Evolutionary conservation across 2,797 vertebrate species (phyloP), one percentile per base, ranked within the genome.

Genomic region (Sylvia borin): DNA sequence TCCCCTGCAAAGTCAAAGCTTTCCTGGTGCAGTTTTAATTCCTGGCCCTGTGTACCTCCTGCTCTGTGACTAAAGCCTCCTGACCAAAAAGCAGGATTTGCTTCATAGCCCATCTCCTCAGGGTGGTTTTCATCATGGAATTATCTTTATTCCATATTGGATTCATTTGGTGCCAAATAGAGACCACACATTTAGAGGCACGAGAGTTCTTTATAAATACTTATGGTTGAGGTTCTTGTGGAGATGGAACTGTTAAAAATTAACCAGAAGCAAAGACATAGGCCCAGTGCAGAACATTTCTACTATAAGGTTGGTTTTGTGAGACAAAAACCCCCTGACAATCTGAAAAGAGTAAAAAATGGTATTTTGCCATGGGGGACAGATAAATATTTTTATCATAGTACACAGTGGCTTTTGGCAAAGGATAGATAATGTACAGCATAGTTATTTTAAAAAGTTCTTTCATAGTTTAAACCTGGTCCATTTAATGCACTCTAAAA

Each of bases 401-500:
- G 43, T 55, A 79, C 8, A 71, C 32, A 47, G 38, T 50, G 16
- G 43, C 51, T 70, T 91, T 91, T 85, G 43, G 34, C 38, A 77
- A 85, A 82, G 68, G 57, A 58, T 34, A 27, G 2, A 13, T 64
- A 85, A 73, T 54, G n/a, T 40, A 53, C 16, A 29, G 18, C 34
- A 91, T 79, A 88, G 16, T 58, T 83, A n/a, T 53, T 87, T 13
- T 22, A 19, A 29, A 62, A 70, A 68, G 18, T 75, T 91, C 47
- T 93, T 51, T 82, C 58, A 48, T 82, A 74, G 71, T 91, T 90
- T 91, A 96, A 96, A 88, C 48, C 57, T 77, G 76, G 71, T 74
- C 88, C 70, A 95, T 96, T 96, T 84, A 94, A 94, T 86, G 55
- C 66, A 84, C 22, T 61, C 64, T 88, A 43, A 76, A 67, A 64